Percentiles rank a stretch among this genome's conserved stretches.
Evolutionary conservation across 2,888 invertebrate species (phyloP).

Genomic region (Herminia tarsipennalis): DNA sequence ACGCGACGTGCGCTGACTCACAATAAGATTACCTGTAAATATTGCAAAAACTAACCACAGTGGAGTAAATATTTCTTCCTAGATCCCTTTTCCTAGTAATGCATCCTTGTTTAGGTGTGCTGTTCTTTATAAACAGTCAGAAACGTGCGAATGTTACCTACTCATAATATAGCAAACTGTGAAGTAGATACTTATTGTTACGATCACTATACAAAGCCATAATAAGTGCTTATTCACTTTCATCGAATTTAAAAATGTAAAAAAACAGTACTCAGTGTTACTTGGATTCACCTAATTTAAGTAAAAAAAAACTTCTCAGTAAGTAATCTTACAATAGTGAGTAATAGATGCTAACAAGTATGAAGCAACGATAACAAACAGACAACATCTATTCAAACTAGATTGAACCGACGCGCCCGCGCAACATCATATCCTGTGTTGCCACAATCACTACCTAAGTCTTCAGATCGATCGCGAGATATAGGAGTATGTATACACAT

Average conservation of each 20-base stretch:
- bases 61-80: too few species aligned
- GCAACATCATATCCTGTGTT: constrained; percentile 29
- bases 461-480: constrained; percentile 18
- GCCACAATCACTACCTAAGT: constrained; percentile 31
- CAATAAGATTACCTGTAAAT: background rate
- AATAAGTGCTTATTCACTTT: too few species aligned
- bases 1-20: constrained; percentile 6
- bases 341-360: background rate
- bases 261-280: background rate
- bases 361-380: constrained; percentile 18
- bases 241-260: too few species aligned
- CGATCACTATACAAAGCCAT: too few species aligned
- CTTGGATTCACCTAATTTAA: background rate
- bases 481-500: constrained; percentile 39
- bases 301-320: background rate
- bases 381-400: constrained; percentile 34
- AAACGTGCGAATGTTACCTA: too few species aligned
- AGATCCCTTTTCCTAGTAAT: too few species aligned
- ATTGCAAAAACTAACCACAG: background rate
- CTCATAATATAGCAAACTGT: too few species aligned
- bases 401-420: constrained; percentile 12
- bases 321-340: background rate
- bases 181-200: too few species aligned
- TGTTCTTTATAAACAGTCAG: too few species aligned
- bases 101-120: too few species aligned